These are phyloP conservation scores for Mesorhabditis belari DNA, from an alignment of 2,888 invertebrate species.

Conservation along the genomic window DNA sequence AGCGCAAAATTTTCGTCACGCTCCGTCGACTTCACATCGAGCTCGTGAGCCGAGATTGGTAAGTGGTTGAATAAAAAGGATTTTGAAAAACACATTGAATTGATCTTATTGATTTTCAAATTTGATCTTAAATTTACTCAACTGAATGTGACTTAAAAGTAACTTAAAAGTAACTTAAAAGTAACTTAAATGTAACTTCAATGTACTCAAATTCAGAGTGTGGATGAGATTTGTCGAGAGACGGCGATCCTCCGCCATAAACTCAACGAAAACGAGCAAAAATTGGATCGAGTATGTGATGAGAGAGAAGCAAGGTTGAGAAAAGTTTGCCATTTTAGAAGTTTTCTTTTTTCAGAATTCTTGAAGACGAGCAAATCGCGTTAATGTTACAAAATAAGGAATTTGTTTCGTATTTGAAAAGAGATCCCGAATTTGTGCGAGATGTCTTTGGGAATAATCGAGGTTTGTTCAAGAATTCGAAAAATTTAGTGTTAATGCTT, in stretches of 20 bases:
- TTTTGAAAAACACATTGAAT: background rate
- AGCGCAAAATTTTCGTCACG: too few species aligned
- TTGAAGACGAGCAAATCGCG: constrained; percentile 80
- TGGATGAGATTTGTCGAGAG: constrained; percentile 1
- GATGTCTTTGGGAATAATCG: constrained; percentile 2
- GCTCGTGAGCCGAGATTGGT: background rate
- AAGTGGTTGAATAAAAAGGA: background rate
- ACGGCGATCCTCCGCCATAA: background rate
- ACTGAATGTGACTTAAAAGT: too few species aligned
- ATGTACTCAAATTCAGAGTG: constrained; percentile 3
- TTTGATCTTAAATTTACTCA: too few species aligned
- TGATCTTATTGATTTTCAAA: too few species aligned
- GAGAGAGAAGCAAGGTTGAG: constrained; percentile 9
- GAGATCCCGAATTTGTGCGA: constrained; percentile 75
- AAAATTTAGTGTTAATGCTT: background rate
- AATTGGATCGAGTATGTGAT: constrained; percentile 8
- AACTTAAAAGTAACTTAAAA: too few species aligned
- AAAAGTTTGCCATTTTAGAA: background rate
- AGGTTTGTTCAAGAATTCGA: background rate
- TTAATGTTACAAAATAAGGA: constrained; percentile 82
- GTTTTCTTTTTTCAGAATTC: constrained; percentile 36
- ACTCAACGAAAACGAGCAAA: constrained; percentile 9
- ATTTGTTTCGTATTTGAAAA: constrained; percentile 75
- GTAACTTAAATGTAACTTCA: too few species aligned
- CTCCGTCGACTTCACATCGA: too few species aligned